These are phyloP conservation scores for Thomomys bottae DNA, from an alignment of 2,113 vertebrate genomes.

Conservation along the genomic window DNA sequence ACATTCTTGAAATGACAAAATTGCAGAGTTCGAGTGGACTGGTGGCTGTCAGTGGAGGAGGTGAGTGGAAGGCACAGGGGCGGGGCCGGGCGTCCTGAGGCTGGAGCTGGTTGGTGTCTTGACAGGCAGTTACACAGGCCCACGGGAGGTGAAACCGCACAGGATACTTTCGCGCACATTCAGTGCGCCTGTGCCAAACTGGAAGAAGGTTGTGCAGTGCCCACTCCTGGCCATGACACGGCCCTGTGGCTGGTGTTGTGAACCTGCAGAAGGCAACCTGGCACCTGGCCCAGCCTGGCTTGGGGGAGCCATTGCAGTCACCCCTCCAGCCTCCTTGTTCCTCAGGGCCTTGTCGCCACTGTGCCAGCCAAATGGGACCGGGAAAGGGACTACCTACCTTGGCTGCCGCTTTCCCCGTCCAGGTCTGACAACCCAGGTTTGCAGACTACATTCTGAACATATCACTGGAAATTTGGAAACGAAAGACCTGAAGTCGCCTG, in stretches of 20 bases:
- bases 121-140: background rate
- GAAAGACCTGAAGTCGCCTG: background rate
- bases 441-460: constrained; percentile 64
- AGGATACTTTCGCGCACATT: background rate
- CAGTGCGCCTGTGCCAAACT: background rate
- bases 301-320: no score
- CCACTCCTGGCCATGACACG: no score
- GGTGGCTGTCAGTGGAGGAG: background rate
- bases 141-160: background rate
- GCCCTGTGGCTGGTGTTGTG: no score
- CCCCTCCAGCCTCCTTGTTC: background rate
- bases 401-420: constrained; percentile 61
- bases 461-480: constrained; percentile 46
- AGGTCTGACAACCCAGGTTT: constrained; percentile 64
- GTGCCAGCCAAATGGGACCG: constrained; percentile 54
- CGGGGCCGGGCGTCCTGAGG: rapidly evolving
- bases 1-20: background rate
- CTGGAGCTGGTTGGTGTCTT: background rate
- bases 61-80: background rate
- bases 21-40: background rate
- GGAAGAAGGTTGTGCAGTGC: no score
- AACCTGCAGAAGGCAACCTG: no score
- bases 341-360: constrained; percentile 58
- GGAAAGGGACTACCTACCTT: background rate
- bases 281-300: no score